Percentiles rank a stretch among this genome's conserved stretches.
phyloP scores from a whole-genome alignment of 2,113 vertebrate species.

The Camarhynchus parvulus region DNA sequence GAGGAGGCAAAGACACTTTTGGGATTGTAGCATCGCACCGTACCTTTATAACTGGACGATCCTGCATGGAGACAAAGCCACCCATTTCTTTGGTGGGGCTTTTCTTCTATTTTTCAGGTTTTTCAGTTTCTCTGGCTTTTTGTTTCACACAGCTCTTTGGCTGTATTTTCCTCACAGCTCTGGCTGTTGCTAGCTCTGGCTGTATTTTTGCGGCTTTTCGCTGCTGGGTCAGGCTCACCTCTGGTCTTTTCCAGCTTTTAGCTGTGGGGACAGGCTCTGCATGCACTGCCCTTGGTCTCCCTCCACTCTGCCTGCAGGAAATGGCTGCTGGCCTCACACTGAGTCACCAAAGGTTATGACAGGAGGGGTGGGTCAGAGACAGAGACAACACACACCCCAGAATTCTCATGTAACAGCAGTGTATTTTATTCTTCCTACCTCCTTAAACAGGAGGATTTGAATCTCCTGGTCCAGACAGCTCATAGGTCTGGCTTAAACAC shows the following conservation, averaged over 20 bases:
- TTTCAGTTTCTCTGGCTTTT: background rate
- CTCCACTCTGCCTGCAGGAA: background rate
- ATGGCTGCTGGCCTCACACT: background rate
- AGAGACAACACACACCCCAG: background rate
- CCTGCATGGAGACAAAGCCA: background rate
- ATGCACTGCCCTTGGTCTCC: background rate
- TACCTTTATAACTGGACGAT: background rate
- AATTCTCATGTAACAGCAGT: background rate
- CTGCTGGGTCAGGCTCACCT: background rate
- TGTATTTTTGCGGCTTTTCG: background rate
- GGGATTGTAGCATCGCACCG: constrained; percentile 76
- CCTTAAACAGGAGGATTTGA: background rate
- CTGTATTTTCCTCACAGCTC: background rate
- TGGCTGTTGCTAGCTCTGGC: background rate
- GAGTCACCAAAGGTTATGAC: background rate
- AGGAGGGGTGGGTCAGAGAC: background rate
- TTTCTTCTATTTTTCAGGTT: background rate
- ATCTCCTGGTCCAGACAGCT: background rate
- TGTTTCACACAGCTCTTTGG: background rate
- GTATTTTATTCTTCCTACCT: background rate
- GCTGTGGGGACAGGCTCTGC: background rate
- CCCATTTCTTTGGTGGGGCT: background rate
- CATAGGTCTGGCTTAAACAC: background rate
- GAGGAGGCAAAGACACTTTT: constrained; percentile 88
- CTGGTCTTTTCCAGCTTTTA: background rate